Base-by-base conservation (phyloP, 2,888 invertebrate species). In the Tuberolachnus salignus region DNA sequence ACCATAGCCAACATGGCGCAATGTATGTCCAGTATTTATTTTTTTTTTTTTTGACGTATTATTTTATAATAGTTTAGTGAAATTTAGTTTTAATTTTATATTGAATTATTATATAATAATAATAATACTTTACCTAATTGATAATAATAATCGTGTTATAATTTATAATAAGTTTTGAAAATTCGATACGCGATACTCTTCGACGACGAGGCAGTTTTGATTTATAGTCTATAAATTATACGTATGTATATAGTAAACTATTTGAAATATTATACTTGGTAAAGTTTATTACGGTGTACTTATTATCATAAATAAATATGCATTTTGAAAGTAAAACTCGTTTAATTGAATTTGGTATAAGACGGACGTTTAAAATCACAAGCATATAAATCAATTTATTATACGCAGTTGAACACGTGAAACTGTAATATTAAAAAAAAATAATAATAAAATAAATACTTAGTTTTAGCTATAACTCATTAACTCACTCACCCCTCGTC, bases 381-480 rank as follows among this genome's bases (percentile, higher is more conserved):
- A 51, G 10, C n/a, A 34, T 34, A 14, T 53, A 51, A 67, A 67
- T 67, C 51, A 51, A 67, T 67, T n/a, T 67, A 67, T 51, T 13
- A n/a, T n/a, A 67, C 51, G 51, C 51, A 51, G 51, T 51, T 53
- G n/a, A 26, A 51, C 19, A 34, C n/a, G 26, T n/a, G 19, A 23
- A 51, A 67, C 26, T 26, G 13, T 34, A n/a, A 67, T 21, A 21
- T 26, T 34, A 34, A n/a, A 67, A 67, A 67, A 10, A 10, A 67
- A 67, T n/a, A n/a, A n/a, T n/a, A n/a, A n/a, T n/a, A n/a, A n/a
- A n/a, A n/a, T n/a, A n/a, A n/a, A 67, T 51, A 67, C 13, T 67
- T 26, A 67, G 51, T 34, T 34, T 4, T 34, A 34, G 34, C 3
- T 34, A 34, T 34, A 34, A 34, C 34, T 34, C 34, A 6, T 6